These are phyloP conservation scores for Idaea biselata DNA, from an alignment of 2,888 invertebrate genomes.

Conservation along the genomic window DNA sequence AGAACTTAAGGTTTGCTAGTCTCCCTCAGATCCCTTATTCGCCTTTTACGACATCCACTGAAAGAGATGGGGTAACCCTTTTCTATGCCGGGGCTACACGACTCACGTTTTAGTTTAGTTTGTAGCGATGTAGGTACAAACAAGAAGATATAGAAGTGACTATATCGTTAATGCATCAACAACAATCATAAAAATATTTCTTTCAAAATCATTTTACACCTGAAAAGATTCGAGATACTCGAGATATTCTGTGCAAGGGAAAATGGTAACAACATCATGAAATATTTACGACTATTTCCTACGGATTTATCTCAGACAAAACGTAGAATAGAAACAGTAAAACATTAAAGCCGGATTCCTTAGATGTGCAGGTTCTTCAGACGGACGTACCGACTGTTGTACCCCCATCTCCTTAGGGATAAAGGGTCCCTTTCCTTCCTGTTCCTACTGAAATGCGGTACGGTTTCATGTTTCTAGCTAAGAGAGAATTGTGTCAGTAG, in stretches of 20 bases:
- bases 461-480: constrained; percentile 28
- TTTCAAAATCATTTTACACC: constrained; percentile 24
- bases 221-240: constrained; percentile 15
- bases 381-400: neutral
- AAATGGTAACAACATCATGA: constrained; percentile 42
- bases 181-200: too few relatives aligned
- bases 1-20: too few relatives aligned
- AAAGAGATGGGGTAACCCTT: too few relatives aligned
- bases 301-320: constrained; percentile 37
- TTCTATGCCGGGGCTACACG: too few relatives aligned
- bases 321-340: constrained; percentile 40
- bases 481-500: constrained; percentile 27
- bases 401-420: constrained; percentile 15
- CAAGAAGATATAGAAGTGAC: too few relatives aligned
- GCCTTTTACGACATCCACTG: too few relatives aligned
- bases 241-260: neutral
- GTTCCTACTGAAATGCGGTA: constrained; percentile 12
- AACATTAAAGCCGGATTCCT: constrained; percentile 57
- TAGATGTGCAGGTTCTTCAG: constrained; percentile 43
- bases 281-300: constrained; percentile 52
- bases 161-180: too few relatives aligned
- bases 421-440: constrained; percentile 6
- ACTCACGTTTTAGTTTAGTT: too few relatives aligned
- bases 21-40: too few relatives aligned
- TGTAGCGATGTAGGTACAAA: too few relatives aligned